Evolutionary conservation across 2,888 invertebrate species (phyloP), one percentile per base, ranked within the genome.

Genomic region (Germaria angustata): DNA sequence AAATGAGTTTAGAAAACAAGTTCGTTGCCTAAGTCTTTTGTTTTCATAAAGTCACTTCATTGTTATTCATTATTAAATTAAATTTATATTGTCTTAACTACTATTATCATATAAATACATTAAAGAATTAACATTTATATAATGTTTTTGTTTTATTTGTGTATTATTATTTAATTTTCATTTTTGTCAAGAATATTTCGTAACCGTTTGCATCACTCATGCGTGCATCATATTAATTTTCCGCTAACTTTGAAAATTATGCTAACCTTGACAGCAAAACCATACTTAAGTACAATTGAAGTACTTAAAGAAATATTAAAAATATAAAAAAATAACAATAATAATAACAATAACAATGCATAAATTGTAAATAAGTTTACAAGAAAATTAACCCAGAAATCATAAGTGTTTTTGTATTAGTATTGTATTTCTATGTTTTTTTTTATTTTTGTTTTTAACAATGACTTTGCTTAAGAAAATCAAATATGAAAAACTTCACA

Each of bases 221-320:
- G 85, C 85, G 85, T 85, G 84, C 84, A 82, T 85, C 84, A 84
- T 82, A 85, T 81, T 84, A 84, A 85, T 85, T 85, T 85, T 85
- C 85, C 85, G 85, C 85, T 84, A 85, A 84, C 84, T 84, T 85
- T 84, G 84, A 83, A 89, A 89, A 89, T 89, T 88, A 89, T 89
- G 87, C 88, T 86, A 86, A 86, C 89, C 89, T 89, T 89, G 89
- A 87, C 89, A 88, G 89, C 89, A 88, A 89, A 87, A 87, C 79
- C 71, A 59, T 66, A 15, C 41, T 72, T 66, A 61, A 69, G 28
- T 63, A 75, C 32, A 32, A 36, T 41, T 34, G 63, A 53, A 46
- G n/a, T 9, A 55, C 15, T 32, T 24, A 63, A 41, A 65, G 6
- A 41, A 32, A 75, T 13, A 51, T 39, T 28, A 57, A 44, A 41